Base-by-base conservation (phyloP, 1,140 invertebrate genomes). In the Druon quercuslanigerum region DNA sequence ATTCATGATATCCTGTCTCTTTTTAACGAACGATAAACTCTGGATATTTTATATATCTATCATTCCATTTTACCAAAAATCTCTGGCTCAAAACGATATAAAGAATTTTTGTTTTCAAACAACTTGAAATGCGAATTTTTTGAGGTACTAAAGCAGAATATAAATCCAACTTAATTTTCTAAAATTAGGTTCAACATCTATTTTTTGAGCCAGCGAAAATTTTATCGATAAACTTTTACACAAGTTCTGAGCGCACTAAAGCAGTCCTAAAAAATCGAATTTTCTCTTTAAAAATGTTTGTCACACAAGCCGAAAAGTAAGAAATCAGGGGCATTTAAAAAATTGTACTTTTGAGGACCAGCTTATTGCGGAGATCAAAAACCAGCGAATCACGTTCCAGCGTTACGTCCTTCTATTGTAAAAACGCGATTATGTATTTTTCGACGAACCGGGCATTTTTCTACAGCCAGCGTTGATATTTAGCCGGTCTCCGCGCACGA, bases 401-500 rank as follows among this genome's bases (percentile, higher is more conserved):
- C 60, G 25, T 66, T 66, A 33, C 25, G 16, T 25, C 33, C 40
- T 16, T 6, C 40, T 66, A 66, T 14, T 66, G 25, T 66, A 40
- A 66, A 66, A 66, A 66, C 40, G 60, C 60, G 60, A 66, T 66
- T 66, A 33, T 16, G 57, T 33, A 33, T 66, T 66, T 66, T 66
- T 66, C 25, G 60, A 66, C 60, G n/a, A 40, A 66, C 25, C 60
- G 60, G 40, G 60, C 13, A 33, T 66, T 66, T 66, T 66, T 40
- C 40, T 16, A 66, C 40, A 66, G 60, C 25, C 60, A 66, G 60
- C 60, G 25, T 66, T 66, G 60, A 66, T 76, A 81, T 81, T 74
- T 80, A 57, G 77, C 73, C 46, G 20, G 79, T 80, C 80, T 77
- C 81, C 74, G 76, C 78, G 81, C 78, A 78, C 74, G 75, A 78